These are phyloP conservation scores for Phortica okadai DNA, from an alignment of 2,888 invertebrate species.

Conservation along the genomic window DNA sequence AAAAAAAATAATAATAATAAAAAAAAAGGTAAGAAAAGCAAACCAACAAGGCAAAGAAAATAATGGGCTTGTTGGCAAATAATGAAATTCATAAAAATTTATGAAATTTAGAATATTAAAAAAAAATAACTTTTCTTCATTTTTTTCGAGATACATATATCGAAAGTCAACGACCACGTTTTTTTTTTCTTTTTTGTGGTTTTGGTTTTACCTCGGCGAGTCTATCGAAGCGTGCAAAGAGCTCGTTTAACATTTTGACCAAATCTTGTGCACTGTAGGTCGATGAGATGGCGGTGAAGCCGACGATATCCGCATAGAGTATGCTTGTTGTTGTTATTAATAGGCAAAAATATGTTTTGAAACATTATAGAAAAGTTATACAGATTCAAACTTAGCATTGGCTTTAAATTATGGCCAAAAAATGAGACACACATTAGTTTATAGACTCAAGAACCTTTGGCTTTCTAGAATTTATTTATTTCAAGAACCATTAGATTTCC, in stretches of 20 bases:
- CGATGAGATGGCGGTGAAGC: constrained; percentile 96
- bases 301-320: constrained; percentile 98
- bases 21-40: constrained; percentile 23
- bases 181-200: too few species aligned
- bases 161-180: too few species aligned
- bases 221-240: constrained; percentile 96
- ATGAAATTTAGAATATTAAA: background rate
- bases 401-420: background rate
- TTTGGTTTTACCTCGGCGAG: constrained; percentile 83
- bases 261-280: constrained; percentile 97
- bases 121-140: background rate
- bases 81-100: constrained; percentile 12
- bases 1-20: background rate
- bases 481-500: too few species aligned
- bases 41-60: constrained; percentile 25
- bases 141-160: too few species aligned
- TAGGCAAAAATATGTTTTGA: constrained; percentile 39
- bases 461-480: too few species aligned
- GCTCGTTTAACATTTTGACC: constrained; percentile 95
- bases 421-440: background rate
- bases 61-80: background rate
- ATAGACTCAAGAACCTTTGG: too few species aligned
- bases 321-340: constrained; percentile 80
- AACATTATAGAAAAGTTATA: constrained; percentile 19
- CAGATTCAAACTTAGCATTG: background rate